Evolutionary conservation across 2,797 vertebrate genomes (phyloP), one percentile per base, ranked within the genome.

Genomic region (Pristis pectinata): DNA sequence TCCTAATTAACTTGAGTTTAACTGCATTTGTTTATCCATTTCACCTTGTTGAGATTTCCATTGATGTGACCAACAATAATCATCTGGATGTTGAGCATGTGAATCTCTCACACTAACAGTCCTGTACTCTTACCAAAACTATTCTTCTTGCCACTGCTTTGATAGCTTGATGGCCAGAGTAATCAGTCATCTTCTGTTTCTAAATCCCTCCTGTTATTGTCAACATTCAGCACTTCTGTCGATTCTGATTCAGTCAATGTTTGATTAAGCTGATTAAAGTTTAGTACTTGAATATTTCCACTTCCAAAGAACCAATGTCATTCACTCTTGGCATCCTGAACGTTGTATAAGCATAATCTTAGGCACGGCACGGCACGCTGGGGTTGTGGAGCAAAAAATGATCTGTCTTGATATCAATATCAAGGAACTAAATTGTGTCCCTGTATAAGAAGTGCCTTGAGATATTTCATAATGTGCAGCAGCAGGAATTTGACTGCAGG

Each of bases 21-120:
- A 89, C 61, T 61, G 85, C 27, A 87, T 59, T 87, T 56, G 53
- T 37, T 89, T 89, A 89, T 61, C 56, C 59, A 91, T 64, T 61
- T 91, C 17, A n/a, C 59, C 37, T 91, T 59, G 82, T 53, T 53
- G 80, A 64, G 17, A 64, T 91, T 64, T 37, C 53, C 87, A 64
- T 91, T 37, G 19, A 37, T 34, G 13, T 37, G 4, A 87, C 37
- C 22, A 79, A 15, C 5, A 30, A 30, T 74, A 76, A n/a, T 5
- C 41, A 77, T 15, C 37, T 79, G n/a, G n/a, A 15, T n/a, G 79
- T 77, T 37, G n/a, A 17, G n/a, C 37, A 41, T 6, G 77, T 41
- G 37, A 79, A 79, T 79, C 41, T 19, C 77, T 41, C 19, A n/a
- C 77, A 41, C 41, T 2, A 79, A 77, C 27, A 79, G n/a, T 79